Evolutionary conservation across 2,888 invertebrate species (phyloP).

Genomic region (Zygaena filipendulae): DNA sequence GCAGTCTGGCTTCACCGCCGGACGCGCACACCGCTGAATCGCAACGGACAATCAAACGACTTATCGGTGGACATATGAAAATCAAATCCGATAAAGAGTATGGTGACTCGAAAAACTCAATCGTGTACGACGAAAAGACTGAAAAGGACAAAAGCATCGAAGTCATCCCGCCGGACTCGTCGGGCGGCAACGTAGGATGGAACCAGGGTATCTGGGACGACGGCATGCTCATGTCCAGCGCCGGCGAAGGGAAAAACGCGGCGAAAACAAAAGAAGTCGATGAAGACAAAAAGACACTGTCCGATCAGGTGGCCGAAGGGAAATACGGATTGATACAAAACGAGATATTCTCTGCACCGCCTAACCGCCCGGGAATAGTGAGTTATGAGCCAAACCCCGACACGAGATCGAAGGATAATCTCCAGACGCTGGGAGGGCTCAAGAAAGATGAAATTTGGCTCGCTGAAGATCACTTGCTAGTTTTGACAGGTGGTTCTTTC

Average conservation of each 20-base stretch:
- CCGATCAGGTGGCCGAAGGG: conserved; percentile 91
- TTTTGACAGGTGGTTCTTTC: conserved; percentile 82
- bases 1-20: conserved; percentile 42
- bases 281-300: conserved; percentile 84
- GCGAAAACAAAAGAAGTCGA: conserved; percentile 61
- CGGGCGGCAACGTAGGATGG: conserved; percentile 62
- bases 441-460: conserved; percentile 90
- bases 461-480: conserved; percentile 87
- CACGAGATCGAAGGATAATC: conserved; percentile 80
- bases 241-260: conserved; percentile 73
- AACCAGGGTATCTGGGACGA: conserved; percentile 72
- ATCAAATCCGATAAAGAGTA: conserved; percentile 53
- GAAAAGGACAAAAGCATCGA: conserved; percentile 50
- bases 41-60: conserved; percentile 71
- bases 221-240: conserved; percentile 75
- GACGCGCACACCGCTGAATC: conserved; percentile 42
- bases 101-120: conserved; percentile 48
- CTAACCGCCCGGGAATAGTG: conserved; percentile 82
- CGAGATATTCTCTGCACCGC: conserved; percentile 78
- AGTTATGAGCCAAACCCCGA: conserved; percentile 86
- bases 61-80: conserved; percentile 76
- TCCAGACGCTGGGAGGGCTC: conserved; percentile 82
- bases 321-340: conserved; percentile 91
- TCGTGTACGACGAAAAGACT: conserved; percentile 40
- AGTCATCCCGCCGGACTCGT: conserved; percentile 50